phyloP scores from a whole-genome alignment of 1,140 invertebrate species.

The Habropoda laboriosa region DNA sequence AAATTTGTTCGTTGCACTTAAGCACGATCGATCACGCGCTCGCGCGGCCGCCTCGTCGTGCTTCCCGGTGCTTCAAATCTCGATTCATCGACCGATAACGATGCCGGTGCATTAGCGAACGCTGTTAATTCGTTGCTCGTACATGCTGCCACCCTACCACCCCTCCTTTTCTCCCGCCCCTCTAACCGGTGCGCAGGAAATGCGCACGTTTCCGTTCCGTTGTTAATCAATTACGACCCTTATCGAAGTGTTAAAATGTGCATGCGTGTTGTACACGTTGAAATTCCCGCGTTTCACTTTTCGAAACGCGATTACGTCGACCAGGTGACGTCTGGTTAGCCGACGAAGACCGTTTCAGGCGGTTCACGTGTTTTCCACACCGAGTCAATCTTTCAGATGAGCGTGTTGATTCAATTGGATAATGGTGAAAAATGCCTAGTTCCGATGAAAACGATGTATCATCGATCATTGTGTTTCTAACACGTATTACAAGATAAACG shows the following conservation, averaged over 20 bases:
- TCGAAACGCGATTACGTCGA: not conserved
- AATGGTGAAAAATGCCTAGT: too few relatives aligned
- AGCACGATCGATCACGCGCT: constrained; percentile 35
- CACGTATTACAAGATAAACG: too few relatives aligned
- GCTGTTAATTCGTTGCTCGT: constrained; percentile 45
- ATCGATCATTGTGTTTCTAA: not conserved
- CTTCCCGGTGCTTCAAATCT: constrained; percentile 31
- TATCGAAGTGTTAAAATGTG: constrained; percentile 28
- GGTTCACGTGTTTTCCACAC: not conserved
- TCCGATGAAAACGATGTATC: too few relatives aligned
- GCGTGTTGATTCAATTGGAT: too few relatives aligned
- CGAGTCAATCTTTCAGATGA: too few relatives aligned
- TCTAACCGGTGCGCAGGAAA: constrained; percentile 16
- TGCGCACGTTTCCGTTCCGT: constrained; percentile 37
- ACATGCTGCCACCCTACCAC: constrained; percentile 1
- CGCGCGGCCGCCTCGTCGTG: not conserved
- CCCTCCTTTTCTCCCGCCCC: not conserved
- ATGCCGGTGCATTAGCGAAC: constrained; percentile 37
- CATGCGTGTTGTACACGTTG: not conserved
- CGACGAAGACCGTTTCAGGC: not conserved
- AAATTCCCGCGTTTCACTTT: not conserved
- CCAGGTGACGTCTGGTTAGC: not conserved
- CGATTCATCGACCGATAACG: constrained; percentile 46
- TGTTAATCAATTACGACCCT: constrained; percentile 46
- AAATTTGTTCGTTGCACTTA: constrained; percentile 46